Base-by-base conservation (phyloP, 2,113 vertebrate species). In the Hassar affinis region DNA sequence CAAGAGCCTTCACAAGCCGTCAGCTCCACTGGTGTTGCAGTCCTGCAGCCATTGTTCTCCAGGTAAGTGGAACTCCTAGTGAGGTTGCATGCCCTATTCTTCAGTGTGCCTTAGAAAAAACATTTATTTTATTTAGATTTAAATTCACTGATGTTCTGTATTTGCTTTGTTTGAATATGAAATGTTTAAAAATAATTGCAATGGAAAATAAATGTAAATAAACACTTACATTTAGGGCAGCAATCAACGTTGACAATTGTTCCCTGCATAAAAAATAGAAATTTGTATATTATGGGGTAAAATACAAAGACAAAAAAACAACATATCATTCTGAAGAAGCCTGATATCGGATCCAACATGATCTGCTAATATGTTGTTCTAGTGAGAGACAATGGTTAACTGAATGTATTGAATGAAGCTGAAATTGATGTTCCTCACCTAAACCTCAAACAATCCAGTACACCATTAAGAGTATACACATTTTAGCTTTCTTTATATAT, bases 1-100 rank as follows among this genome's bases (percentile, higher is more conserved):
- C 97, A 98, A 11, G 78, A 83, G 30, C 97, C 97, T 81, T 85
- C 85, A 15, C 96, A 98, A 20, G 93, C 94, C 0, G 93, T 88
- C 81, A 96, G 0, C 7, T 91, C 90, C 69, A 96, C 84, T 1
- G 74, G 8, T 0, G 86, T 75, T 51, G 86, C 30, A 20, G 95
- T 93, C 15, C 56, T 80, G 25, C 97, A 98, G 85, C 89, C 94
- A 38, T 81, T 47, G 0, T 88, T 79, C 22, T 49, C 83, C 83
- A 98, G 90, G 68, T 91, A 54, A 0, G 89, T 92, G 22, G 69
- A 17, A 0, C 89, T 90, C 27, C 72, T 88, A 12, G 78, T 72
- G 27, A 92, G 84, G 15, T 69, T 92, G 87, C 96, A 98, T 0
- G 68, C 15, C 3, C 56, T 59, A n/a, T 51, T 54, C 42, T 51